Conservation (phyloP, 1,140 invertebrate genomes). For the Laodelphax striatellus region DNA sequence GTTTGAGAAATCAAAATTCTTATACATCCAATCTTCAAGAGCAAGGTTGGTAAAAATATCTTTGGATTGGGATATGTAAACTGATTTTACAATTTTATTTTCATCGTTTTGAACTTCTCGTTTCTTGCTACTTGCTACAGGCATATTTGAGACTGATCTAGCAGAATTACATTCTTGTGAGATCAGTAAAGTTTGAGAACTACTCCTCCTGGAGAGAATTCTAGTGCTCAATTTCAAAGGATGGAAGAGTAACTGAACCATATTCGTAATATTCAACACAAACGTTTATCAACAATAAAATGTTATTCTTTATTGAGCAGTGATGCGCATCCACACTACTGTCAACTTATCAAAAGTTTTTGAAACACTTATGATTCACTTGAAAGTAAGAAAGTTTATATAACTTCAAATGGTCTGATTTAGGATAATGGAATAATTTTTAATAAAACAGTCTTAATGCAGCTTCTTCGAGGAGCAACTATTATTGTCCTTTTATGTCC, state of each 20-base stretch:
- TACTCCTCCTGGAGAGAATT: not conserved
- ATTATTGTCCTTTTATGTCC: no score
- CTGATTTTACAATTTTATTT: constrained; percentile 57
- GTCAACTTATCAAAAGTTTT: no score
- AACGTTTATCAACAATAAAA: not conserved
- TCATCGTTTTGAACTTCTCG: constrained; percentile 25
- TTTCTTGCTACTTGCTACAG: no score
- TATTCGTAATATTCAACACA: not conserved
- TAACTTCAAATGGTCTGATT: no score
- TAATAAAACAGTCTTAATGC: no score
- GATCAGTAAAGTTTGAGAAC: not conserved
- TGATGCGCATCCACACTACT: no score
- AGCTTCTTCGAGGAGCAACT: no score
- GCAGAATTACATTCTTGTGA: not conserved
- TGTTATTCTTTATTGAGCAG: no score
- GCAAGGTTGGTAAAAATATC: constrained; percentile 87
- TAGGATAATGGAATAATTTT: not conserved
- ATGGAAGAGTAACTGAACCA: constrained; percentile 1
- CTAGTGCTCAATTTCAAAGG: not conserved
- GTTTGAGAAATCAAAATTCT: constrained; percentile 66
- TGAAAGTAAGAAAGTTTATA: not conserved
- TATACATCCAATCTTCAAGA: constrained; percentile 89
- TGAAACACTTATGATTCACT: no score
- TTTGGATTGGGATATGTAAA: constrained; percentile 82
- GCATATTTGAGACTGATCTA: not conserved